Percentiles rank a stretch among this genome's conserved stretches.
Evolutionary conservation across 2,113 vertebrate species (phyloP).

Genomic region (Hiodon alosoides): DNA sequence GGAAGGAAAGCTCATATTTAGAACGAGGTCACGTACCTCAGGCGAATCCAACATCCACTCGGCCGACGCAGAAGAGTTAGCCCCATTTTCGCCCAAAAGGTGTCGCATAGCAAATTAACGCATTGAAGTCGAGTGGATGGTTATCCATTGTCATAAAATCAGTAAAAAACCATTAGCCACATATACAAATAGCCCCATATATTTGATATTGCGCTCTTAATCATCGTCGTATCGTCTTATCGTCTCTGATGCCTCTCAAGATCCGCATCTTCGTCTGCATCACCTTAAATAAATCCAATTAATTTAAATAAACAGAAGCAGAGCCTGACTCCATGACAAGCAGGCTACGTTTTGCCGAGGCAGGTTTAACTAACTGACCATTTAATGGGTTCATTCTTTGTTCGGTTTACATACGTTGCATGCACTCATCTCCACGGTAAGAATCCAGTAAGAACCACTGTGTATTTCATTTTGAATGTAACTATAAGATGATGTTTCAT

Average conservation of each 20-base stretch:
- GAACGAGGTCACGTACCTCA: slow-evolving; percentile 17
- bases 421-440: neutral
- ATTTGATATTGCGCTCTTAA: too few species aligned
- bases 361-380: slow-evolving; percentile 16
- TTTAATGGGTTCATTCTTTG: slow-evolving; percentile 24
- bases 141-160: neutral
- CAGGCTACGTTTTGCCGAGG: neutral
- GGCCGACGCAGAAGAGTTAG: neutral
- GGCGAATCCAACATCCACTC: neutral
- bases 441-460: too few species aligned
- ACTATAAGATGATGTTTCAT: too few species aligned
- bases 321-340: neutral
- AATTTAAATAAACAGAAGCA: slow-evolving; percentile 27
- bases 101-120: neutral
- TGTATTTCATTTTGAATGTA: too few species aligned
- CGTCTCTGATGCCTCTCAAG: neutral
- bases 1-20: neutral
- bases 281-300: slow-evolving; percentile 29
- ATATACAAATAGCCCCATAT: too few species aligned
- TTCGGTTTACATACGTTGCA: neutral
- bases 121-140: neutral
- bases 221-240: neutral
- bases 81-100: neutral
- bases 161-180: too few species aligned
- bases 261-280: neutral